Conservation (phyloP, 2,888 invertebrate genomes). For the Catotricha subobsoleta region DNA sequence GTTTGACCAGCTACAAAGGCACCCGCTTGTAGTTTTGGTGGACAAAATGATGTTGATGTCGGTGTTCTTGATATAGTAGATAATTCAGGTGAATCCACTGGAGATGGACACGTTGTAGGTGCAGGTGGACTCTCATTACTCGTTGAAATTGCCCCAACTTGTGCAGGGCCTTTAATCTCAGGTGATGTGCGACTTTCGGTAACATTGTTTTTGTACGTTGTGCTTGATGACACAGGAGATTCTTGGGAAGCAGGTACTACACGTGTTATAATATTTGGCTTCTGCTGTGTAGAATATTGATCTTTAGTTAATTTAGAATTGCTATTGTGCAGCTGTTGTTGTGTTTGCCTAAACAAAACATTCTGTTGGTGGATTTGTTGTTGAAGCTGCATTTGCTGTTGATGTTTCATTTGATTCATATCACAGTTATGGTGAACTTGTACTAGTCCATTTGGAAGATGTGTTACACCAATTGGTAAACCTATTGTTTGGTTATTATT, state of each 20-base stretch:
- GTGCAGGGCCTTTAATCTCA: constrained; percentile 50
- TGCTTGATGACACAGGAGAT: constrained; percentile 36
- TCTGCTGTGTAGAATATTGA: constrained; percentile 16
- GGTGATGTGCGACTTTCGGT: constrained; percentile 31
- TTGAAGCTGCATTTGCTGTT: constrained; percentile 18
- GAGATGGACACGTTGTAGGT: constrained; percentile 42
- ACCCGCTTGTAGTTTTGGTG: constrained; percentile 32
- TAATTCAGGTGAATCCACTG: constrained; percentile 24
- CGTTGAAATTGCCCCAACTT: constrained; percentile 69
- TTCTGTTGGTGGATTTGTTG: constrained; percentile 18
- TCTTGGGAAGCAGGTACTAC: constrained; percentile 11
- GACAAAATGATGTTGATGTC: constrained; percentile 22
- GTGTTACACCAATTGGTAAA: constrained; percentile 16
- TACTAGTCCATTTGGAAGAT: constrained; percentile 18
- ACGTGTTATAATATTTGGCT: constrained; percentile 21
- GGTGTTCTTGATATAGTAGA: neutral
- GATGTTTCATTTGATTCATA: constrained; percentile 14
- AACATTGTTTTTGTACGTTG: constrained; percentile 46
- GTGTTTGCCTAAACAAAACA: constrained; percentile 5
- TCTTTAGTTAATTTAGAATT: constrained; percentile 13
- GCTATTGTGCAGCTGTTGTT: constrained; percentile 7
- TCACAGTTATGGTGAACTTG: constrained; percentile 17
- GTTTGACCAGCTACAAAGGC: constrained; percentile 43
- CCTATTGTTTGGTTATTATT: constrained; percentile 9
- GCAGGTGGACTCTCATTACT: constrained; percentile 53